phyloP scores from a whole-genome alignment of 2,888 invertebrate species.

The Aphodius granarius region DNA sequence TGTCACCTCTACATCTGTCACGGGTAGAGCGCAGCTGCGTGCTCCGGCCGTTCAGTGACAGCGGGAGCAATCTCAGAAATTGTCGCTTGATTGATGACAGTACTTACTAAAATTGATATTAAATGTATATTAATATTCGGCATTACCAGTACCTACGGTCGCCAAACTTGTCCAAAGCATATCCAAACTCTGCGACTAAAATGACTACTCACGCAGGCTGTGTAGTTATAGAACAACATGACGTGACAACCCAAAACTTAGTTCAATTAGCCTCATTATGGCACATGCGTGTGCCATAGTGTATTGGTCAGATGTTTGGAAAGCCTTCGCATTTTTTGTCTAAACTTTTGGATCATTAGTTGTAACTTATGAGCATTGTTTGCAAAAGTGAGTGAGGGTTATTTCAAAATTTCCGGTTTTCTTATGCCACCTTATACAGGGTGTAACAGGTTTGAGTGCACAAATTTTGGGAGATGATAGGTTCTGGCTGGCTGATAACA shows the following conservation, averaged over 20 bases:
- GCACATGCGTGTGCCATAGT: too few relatives aligned
- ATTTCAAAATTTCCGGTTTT: too few relatives aligned
- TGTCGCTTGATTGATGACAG: conserved; percentile 40
- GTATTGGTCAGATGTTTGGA: too few relatives aligned
- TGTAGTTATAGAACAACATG: neutral
- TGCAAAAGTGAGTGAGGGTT: too few relatives aligned
- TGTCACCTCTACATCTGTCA: conserved; percentile 35
- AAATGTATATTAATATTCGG: conserved; percentile 36
- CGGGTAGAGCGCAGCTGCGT: conserved; percentile 18
- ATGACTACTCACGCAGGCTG: neutral
- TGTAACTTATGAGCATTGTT: too few relatives aligned
- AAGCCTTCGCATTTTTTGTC: too few relatives aligned
- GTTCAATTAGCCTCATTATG: neutral
- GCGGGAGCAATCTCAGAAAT: conserved; percentile 37
- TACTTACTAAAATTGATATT: conserved; percentile 39
- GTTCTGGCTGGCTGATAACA: too few relatives aligned
- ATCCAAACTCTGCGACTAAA: neutral
- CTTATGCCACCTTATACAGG: too few relatives aligned
- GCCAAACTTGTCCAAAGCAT: neutral
- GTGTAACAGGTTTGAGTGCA: too few relatives aligned
- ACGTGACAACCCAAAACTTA: neutral
- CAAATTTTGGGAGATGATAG: too few relatives aligned
- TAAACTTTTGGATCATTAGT: too few relatives aligned
- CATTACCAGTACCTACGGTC: neutral
- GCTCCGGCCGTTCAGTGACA: conserved; percentile 3